phyloP scores from a whole-genome alignment of 2,113 vertebrate species.

The Leucosticte australis region DNA sequence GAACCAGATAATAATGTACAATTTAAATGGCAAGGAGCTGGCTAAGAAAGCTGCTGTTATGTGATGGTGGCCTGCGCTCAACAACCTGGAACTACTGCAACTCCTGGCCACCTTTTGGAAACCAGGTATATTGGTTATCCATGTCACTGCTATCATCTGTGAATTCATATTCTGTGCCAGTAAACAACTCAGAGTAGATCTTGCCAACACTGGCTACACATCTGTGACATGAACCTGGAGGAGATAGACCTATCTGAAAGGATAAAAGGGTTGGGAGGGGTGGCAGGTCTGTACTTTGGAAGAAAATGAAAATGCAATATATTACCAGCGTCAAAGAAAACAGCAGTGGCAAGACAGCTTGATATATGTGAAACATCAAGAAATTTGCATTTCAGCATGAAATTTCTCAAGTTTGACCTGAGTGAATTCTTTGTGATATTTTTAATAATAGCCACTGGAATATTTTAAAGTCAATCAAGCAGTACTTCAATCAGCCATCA shows the following conservation, averaged over 20 bases:
- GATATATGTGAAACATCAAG: background rate
- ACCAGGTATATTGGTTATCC: background rate
- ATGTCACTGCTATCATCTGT: background rate
- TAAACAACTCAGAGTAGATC: background rate
- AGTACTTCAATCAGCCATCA: background rate
- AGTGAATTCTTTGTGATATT: background rate
- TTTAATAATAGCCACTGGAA: background rate
- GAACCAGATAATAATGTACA: background rate
- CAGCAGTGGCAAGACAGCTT: background rate
- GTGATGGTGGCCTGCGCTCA: background rate
- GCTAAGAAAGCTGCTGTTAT: background rate
- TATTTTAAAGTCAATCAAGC: background rate
- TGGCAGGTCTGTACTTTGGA: background rate
- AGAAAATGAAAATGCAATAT: background rate
- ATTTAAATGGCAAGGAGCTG: background rate
- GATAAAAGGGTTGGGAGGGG: background rate
- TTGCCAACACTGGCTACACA: background rate
- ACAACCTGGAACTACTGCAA: background rate
- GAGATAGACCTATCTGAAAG: background rate
- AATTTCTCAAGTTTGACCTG: background rate
- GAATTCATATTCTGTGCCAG: background rate
- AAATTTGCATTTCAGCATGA: constrained; percentile 2
- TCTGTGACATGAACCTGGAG: background rate
- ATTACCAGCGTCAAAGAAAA: background rate
- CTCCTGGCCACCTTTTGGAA: background rate